These are phyloP conservation scores for Triops cancriformis DNA, from an alignment of 1,140 invertebrate genomes.

Conservation along the genomic window DNA sequence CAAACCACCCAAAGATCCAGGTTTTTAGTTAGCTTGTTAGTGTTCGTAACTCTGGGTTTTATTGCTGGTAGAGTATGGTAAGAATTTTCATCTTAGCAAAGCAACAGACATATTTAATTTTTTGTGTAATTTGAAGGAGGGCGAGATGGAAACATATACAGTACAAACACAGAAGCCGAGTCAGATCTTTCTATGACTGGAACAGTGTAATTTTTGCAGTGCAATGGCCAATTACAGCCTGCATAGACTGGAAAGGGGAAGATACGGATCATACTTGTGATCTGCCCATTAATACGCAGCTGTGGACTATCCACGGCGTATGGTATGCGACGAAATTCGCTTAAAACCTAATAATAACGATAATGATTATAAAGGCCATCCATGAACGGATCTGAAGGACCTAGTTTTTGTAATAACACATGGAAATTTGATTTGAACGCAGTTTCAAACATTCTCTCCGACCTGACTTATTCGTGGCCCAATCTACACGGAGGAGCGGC, in stretches of 20 bases:
- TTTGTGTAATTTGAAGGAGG: background rate
- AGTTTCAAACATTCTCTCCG: constrained; percentile 49
- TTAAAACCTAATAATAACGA: background rate
- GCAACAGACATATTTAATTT: background rate
- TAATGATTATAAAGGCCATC: constrained; percentile 49
- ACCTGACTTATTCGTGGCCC: constrained; percentile 59
- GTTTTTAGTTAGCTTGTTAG: background rate
- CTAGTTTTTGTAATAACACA: constrained; percentile 56
- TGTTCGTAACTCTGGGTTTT: background rate
- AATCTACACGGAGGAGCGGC: constrained; percentile 56
- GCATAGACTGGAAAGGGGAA: constrained; percentile 56
- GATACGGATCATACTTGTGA: constrained; percentile 50
- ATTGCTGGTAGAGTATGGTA: constrained; percentile 6
- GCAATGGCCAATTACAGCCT: constrained; percentile 66
- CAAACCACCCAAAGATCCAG: background rate
- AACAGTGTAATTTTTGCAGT: constrained; percentile 71
- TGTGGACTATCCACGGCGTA: constrained; percentile 73
- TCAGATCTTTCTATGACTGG: constrained; percentile 43
- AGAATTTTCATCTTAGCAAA: background rate
- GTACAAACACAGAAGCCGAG: background rate
- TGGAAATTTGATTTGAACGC: constrained; percentile 51
- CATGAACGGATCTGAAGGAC: constrained; percentile 53
- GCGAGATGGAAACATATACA: background rate
- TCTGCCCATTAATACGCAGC: constrained; percentile 48
- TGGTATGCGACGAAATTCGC: constrained; percentile 43